These are phyloP conservation scores for Agriopis aurantiaria DNA, from an alignment of 2,888 invertebrate genomes.

Conservation along the genomic window DNA sequence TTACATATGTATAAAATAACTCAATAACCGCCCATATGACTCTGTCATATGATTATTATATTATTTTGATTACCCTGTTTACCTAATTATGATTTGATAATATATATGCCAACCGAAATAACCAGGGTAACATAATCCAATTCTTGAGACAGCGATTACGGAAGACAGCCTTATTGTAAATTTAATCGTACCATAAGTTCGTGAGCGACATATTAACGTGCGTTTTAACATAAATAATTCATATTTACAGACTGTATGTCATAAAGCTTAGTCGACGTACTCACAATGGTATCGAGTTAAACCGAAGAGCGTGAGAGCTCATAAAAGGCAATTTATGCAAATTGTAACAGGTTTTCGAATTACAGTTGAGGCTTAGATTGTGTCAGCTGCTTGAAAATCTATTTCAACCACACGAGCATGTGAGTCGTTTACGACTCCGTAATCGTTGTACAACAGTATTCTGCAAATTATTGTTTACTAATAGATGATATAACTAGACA, in stretches of 20 bases:
- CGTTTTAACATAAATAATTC: conserved; percentile 33
- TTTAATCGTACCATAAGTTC: conserved; percentile 24
- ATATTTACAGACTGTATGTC: conserved; percentile 22
- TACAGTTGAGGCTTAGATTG: conserved; percentile 24
- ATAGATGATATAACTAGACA: background rate
- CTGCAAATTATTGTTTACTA: background rate
- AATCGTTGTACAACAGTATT: background rate
- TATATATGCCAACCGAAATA: conserved; percentile 15
- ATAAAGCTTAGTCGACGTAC: conserved; percentile 29
- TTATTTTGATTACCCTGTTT: conserved; percentile 6
- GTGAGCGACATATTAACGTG: conserved; percentile 34
- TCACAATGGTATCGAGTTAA: conserved; percentile 33
- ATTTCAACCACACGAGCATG: conserved; percentile 3
- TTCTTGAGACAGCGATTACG: conserved; percentile 16
- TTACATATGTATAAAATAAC: background rate
- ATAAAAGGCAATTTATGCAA: conserved; percentile 37
- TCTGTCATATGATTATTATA: background rate
- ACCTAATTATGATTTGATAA: conserved; percentile 22
- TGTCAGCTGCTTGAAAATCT: conserved; percentile 24
- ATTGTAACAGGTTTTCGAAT: conserved; percentile 32
- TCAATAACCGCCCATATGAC: background rate
- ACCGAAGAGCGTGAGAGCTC: conserved; percentile 39
- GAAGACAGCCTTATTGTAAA: conserved; percentile 23
- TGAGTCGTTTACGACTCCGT: conserved; percentile 5
- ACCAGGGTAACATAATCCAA: conserved; percentile 1